phyloP scores from a whole-genome alignment of 53 echinoderm and acorn worm species.

The Actinopyga echinites region DNA sequence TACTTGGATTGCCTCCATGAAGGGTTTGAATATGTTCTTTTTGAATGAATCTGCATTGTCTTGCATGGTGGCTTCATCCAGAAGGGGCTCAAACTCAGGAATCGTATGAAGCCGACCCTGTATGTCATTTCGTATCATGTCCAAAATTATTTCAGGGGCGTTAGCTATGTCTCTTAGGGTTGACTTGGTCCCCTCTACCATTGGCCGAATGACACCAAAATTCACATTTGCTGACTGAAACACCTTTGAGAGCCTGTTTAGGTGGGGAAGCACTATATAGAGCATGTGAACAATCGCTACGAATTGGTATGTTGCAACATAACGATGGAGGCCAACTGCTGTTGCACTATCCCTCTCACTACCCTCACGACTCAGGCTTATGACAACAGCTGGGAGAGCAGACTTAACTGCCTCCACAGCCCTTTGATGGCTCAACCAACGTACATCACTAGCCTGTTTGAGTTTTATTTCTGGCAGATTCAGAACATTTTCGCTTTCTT shows the following conservation, averaged over 20 bases:
- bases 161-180: neutral
- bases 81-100: neutral
- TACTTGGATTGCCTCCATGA: neutral
- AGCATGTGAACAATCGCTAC: conserved; percentile 19
- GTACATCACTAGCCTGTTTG: conserved; percentile 11
- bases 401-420: conserved; percentile 37
- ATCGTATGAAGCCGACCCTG: neutral
- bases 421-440: conserved; percentile 28
- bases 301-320: conserved; percentile 3
- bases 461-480: neutral
- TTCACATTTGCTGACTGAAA: conserved; percentile 25
- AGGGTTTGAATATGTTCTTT: neutral
- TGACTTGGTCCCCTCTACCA: conserved; percentile 5
- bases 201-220: neutral
- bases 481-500: neutral
- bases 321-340: conserved; percentile 14
- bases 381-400: neutral
- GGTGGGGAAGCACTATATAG: conserved; percentile 10
- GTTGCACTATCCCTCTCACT: conserved; percentile 27
- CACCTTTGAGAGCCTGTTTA: conserved; percentile 11
- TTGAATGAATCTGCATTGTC: neutral
- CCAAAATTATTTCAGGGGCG: neutral
- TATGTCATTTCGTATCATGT: neutral
- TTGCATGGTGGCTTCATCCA: neutral
- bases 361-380: conserved; percentile 23